phyloP scores from a whole-genome alignment of 1,140 invertebrate species.

The Whitmania pigra region DNA sequence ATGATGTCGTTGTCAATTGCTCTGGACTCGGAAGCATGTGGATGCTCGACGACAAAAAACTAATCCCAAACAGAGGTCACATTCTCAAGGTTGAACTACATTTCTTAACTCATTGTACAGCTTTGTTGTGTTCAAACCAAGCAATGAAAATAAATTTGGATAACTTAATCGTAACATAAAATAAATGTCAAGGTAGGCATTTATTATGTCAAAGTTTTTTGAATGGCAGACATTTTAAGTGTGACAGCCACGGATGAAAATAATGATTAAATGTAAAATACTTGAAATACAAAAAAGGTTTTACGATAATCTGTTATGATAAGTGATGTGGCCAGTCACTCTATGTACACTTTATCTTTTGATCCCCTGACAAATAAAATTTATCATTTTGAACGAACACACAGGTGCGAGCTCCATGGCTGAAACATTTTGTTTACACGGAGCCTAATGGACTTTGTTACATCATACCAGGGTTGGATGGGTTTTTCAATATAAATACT shows the following conservation, averaged over 20 bases:
- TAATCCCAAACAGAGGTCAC: constrained; percentile 74
- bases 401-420: constrained; percentile 13
- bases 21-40: constrained; percentile 65
- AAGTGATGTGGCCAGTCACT: too few species aligned
- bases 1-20: constrained; percentile 75
- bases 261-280: too few species aligned
- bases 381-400: background rate
- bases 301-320: background rate
- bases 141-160: too few species aligned
- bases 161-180: background rate
- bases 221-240: too few species aligned
- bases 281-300: background rate
- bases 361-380: too few species aligned
- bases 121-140: background rate
- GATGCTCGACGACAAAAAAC: constrained; percentile 59
- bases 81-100: constrained; percentile 56
- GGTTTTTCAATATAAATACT: too few species aligned
- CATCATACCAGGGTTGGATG: constrained; percentile 16
- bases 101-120: background rate
- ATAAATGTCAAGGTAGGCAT: too few species aligned
- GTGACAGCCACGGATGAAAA: too few species aligned
- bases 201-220: too few species aligned
- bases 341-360: too few species aligned
- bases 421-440: constrained; percentile 21
- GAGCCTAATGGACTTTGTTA: background rate